Conservation (phyloP, 2,797 vertebrate genomes). For the Pseudochromis fuscus region DNA sequence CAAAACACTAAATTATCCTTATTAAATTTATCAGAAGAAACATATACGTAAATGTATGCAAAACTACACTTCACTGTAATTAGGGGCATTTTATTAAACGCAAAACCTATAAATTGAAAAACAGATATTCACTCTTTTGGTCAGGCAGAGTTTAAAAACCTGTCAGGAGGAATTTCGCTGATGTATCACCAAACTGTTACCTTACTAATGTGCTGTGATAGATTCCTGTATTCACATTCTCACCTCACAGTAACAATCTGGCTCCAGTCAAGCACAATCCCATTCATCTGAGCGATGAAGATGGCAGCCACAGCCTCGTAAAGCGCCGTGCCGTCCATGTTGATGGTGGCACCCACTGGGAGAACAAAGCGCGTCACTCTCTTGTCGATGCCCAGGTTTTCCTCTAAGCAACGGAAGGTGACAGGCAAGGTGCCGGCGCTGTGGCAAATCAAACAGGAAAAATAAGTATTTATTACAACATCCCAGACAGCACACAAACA, state of each 20-base stretch:
- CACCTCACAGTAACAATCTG: conserved; percentile 98
- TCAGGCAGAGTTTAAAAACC: too few relatives aligned
- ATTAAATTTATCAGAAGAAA: too few relatives aligned
- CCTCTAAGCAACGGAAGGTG: conserved; percentile 97
- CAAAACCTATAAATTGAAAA: too few relatives aligned
- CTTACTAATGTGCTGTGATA: too few relatives aligned
- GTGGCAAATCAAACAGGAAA: neutral
- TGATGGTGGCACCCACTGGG: conserved; percentile 98
- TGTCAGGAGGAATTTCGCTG: too few relatives aligned
- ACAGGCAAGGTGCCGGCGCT: conserved; percentile 98
- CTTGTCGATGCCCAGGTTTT: conserved; percentile 97
- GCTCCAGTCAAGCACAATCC: conserved; percentile 91
- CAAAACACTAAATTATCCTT: too few relatives aligned
- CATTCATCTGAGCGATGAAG: conserved; percentile 99
- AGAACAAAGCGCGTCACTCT: conserved; percentile 97
- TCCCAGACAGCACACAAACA: neutral
- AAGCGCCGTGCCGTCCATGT: conserved; percentile 98
- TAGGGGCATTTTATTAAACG: too few relatives aligned
- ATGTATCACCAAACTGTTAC: too few relatives aligned
- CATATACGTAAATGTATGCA: too few relatives aligned
- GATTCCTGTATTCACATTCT: conserved; percentile 29
- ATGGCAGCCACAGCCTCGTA: conserved; percentile 99
- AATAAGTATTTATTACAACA: neutral
- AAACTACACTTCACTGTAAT: too few relatives aligned
- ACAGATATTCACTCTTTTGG: too few relatives aligned